Evolutionary conservation across 2,888 invertebrate species (phyloP).

Genomic region (Drosophila anomelani): DNA sequence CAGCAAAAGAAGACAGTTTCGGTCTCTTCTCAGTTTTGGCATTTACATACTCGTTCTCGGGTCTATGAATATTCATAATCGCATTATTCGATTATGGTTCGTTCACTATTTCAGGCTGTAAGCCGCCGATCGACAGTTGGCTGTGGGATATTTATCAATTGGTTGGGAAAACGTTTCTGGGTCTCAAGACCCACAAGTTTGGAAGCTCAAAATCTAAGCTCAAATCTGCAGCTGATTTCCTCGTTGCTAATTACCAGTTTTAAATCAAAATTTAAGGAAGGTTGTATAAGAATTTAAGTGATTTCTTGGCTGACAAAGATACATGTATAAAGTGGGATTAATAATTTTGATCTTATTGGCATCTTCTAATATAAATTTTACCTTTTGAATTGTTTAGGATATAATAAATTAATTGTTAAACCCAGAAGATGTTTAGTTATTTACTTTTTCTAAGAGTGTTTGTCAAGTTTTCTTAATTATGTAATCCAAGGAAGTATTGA

Average conservation of each 20-base stretch:
- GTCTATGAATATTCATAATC: conserved; percentile 35
- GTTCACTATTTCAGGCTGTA: conserved; percentile 21
- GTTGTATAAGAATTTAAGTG: not conserved
- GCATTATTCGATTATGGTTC: conserved; percentile 37
- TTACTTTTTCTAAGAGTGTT: not conserved
- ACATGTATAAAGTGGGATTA: not conserved
- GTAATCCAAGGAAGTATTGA: not conserved
- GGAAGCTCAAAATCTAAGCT: not conserved
- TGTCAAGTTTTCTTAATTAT: not conserved
- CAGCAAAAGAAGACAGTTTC: not conserved
- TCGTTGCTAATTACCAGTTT: conserved; percentile 1
- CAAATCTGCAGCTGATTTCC: conserved; percentile 17
- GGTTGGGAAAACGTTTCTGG: conserved; percentile 5
- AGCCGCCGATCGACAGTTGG: conserved; percentile 22
- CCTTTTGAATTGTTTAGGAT: too few relatives aligned
- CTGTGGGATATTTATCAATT: conserved; percentile 22
- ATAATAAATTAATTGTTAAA: too few relatives aligned
- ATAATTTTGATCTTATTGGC: not conserved
- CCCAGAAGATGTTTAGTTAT: too few relatives aligned
- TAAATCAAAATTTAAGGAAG: not conserved
- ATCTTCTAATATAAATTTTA: too few relatives aligned
- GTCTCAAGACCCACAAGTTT: not conserved
- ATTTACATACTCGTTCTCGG: conserved; percentile 41
- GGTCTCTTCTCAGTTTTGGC: conserved; percentile 1
- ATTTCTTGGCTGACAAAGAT: not conserved